Evolutionary conservation across 1,140 invertebrate genomes (phyloP), one percentile per base, ranked within the genome.

Genomic region (Portunus trituberculatus): DNA sequence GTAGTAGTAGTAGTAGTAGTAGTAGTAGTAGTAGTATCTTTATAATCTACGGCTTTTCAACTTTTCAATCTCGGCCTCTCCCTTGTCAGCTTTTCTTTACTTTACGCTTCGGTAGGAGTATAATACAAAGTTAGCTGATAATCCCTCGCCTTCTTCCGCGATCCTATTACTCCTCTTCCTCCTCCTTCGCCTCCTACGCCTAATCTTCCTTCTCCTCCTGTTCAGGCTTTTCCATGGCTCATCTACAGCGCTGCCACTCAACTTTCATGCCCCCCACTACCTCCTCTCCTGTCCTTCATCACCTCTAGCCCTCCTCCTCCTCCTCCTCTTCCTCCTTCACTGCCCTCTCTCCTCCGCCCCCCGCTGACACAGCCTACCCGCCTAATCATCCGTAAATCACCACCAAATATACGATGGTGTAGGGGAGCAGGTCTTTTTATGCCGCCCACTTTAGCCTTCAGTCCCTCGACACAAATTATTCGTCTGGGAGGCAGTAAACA

Each of bases 391-490:
- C 67, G 67, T 76, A 76, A 76, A 76, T 76, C 67, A 76, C 67
- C 67, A 76, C 67, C 20, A n/a, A 76, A 76, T 76, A 76, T 76
- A 76, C 67, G 67, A 76, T 25, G 67, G 67, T 76, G 67, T 76
- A 7, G 67, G n/a, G 67, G 20, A 76, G 67, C 67, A 76, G 67
- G 20, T n/a, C 67, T 76, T 76, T 76, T 76, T 76, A 76, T 76
- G 25, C 67, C 67, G 67, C 20, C 67, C 25, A 76, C 67, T 76
- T n/a, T 2, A n/a, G 67, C 67, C 52, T n/a, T 76, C 67, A 76
- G 67, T 7, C 67, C 67, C 67, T 76, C 67, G 67, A 76, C 67
- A 76, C 67, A 76, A 76, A 76, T 76, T 76, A 76, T 76, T 76
- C 67, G 67, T 76, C 67, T 7, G 67, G 67, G 67, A 25, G 67